These are phyloP conservation scores for Tragelaphus strepsiceros DNA, from an alignment of 2,113 vertebrate genomes.

Conservation along the genomic window DNA sequence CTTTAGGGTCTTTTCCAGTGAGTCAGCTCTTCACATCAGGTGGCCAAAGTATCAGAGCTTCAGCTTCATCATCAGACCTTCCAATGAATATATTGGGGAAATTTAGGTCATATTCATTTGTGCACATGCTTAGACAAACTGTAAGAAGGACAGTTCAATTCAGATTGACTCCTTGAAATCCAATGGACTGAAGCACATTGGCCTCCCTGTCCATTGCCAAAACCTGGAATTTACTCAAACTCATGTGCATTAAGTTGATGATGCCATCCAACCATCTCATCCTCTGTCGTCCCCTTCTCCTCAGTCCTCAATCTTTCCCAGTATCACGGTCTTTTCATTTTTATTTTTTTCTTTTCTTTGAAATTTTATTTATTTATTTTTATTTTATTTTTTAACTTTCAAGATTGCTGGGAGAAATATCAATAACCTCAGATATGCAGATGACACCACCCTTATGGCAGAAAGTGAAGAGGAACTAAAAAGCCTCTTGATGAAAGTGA, in stretches of 20 bases:
- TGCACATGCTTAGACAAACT: not conserved
- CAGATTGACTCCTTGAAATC: not conserved
- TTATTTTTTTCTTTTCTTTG: too few species aligned
- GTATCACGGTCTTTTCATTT: not conserved
- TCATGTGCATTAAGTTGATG: not conserved
- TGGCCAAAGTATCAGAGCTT: not conserved
- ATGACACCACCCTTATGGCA: too few species aligned
- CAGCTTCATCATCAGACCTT: not conserved
- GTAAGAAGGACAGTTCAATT: not conserved
- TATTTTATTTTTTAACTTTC: too few species aligned
- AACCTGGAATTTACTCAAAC: not conserved
- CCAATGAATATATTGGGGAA: not conserved
- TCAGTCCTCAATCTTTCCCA: not conserved
- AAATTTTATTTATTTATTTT: too few species aligned
- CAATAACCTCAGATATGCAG: too few species aligned
- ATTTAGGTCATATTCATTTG: not conserved
- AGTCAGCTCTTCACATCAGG: not conserved
- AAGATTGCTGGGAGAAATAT: too few species aligned
- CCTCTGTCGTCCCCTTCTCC: rapidly evolving
- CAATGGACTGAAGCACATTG: rapidly evolving
- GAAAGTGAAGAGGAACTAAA: too few species aligned
- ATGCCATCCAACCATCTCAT: not conserved
- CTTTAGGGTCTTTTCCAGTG: not conserved
- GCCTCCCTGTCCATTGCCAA: not conserved
- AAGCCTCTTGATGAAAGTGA: too few species aligned